phyloP scores from a whole-genome alignment of 2,113 vertebrate genomes.

The Syngnathoides biaculeatus region DNA sequence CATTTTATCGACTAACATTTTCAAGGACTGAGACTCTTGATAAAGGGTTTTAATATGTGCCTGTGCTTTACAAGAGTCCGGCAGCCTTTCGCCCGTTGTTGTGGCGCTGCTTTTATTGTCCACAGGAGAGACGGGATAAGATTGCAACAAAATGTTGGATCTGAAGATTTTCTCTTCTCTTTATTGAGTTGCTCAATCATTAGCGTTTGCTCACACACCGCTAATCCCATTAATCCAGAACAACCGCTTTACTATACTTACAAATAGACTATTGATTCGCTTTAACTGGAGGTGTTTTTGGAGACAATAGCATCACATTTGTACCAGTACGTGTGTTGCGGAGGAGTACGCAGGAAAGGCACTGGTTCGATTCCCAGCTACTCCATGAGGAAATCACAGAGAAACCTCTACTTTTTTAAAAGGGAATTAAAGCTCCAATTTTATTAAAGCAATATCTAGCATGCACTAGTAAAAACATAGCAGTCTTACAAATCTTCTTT shows the following conservation, averaged over 20 bases:
- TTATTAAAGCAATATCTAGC: no score
- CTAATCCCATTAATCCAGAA: conserved; percentile 5
- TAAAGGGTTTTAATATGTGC: conserved; percentile 9
- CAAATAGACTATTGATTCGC: conserved; percentile 4
- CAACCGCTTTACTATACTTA: not conserved
- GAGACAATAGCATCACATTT: not conserved
- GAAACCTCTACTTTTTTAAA: no score
- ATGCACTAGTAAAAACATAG: no score
- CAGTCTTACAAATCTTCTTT: no score
- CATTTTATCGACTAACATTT: conserved; percentile 8
- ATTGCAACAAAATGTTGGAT: not conserved
- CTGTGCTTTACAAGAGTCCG: not conserved
- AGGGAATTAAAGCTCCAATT: no score
- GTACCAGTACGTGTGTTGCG: not conserved
- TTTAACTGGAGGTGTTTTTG: not conserved
- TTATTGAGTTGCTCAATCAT: conserved; percentile 1
- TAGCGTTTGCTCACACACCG: not conserved
- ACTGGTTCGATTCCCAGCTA: no score
- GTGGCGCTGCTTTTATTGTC: not conserved
- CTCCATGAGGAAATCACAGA: no score
- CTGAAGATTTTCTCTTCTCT: not conserved
- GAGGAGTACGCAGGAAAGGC: not conserved
- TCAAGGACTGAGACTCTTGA: conserved; percentile 2
- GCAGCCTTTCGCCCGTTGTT: not conserved
- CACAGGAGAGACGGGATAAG: not conserved